Evolutionary conservation across 2,113 vertebrate species (phyloP).

Genomic region (Orcinus orca): DNA sequence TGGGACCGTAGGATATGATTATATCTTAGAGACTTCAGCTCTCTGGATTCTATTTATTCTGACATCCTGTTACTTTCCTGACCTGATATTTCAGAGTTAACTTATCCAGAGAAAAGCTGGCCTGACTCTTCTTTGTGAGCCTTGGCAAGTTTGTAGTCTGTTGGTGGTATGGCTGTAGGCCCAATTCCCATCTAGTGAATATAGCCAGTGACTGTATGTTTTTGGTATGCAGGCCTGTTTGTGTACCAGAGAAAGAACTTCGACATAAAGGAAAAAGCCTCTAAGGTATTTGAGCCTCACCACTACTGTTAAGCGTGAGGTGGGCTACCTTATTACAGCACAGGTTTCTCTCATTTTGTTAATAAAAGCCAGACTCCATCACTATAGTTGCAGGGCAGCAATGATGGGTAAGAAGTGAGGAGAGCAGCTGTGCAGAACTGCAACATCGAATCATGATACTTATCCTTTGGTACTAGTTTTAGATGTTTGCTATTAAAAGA

Average conservation of each 20-base stretch:
- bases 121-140: conserved; percentile 58
- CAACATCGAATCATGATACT: neutral
- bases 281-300: conserved; percentile 71
- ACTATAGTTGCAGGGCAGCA: neutral
- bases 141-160: conserved; percentile 74
- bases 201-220: conserved; percentile 69
- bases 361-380: conserved; percentile 67
- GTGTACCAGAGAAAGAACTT: conserved; percentile 69
- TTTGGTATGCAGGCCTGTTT: conserved; percentile 77
- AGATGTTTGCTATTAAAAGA: neutral
- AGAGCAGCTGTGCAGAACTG: conserved; percentile 31
- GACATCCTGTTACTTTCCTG: conserved; percentile 13
- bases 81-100: conserved; percentile 69
- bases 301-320: conserved; percentile 64
- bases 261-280: conserved; percentile 74
- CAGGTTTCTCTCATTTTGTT: conserved; percentile 62
- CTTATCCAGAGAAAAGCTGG: conserved; percentile 58
- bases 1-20: neutral
- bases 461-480: neutral
- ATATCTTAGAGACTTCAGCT: neutral
- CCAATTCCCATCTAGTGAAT: conserved; percentile 67
- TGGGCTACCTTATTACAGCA: conserved; percentile 53
- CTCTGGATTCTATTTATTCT: conserved; percentile 23
- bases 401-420: conserved; percentile 19
- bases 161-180: conserved; percentile 79